Evolutionary conservation across 2,888 invertebrate genomes (phyloP).

Genomic region (Odontocolon sp.): DNA sequence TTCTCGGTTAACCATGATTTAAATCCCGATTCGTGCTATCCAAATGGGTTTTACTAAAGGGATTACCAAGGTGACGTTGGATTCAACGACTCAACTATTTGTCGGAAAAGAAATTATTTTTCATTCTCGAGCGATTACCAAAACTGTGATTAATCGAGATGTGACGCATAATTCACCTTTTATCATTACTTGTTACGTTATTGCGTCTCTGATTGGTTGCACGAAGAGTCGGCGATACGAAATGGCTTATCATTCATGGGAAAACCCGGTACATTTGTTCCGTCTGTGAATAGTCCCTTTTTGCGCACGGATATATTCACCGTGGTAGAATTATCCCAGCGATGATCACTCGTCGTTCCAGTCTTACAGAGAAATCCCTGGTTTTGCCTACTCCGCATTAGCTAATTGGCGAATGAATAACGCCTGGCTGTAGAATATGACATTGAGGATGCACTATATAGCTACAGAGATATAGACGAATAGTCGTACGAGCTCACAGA

Average conservation of each 20-base stretch:
- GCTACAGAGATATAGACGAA: slow-evolving; percentile 23
- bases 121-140: too few relatives aligned
- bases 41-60: slow-evolving; percentile 13
- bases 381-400: slow-evolving; percentile 62
- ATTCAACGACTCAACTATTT: neutral
- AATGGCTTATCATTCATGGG: slow-evolving; percentile 26
- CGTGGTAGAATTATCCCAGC: slow-evolving; percentile 12
- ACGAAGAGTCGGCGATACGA: neutral
- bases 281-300: slow-evolving; percentile 14
- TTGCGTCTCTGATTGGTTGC: neutral
- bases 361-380: slow-evolving; percentile 30
- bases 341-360: slow-evolving; percentile 36
- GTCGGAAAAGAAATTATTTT: neutral
- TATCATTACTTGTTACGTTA: neutral
- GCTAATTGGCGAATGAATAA: slow-evolving; percentile 64
- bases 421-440: slow-evolving; percentile 37
- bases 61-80: neutral
- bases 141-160: too few relatives aligned
- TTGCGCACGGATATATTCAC: slow-evolving; percentile 5
- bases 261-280: slow-evolving; percentile 10
- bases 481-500: slow-evolving; percentile 26
- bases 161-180: too few relatives aligned
- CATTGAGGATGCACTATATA: slow-evolving; percentile 17
- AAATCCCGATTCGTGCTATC: slow-evolving; percentile 49
- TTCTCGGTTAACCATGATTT: slow-evolving; percentile 45